Base-by-base conservation (phyloP, 2,888 invertebrate genomes). In the Diaphora mendica region DNA sequence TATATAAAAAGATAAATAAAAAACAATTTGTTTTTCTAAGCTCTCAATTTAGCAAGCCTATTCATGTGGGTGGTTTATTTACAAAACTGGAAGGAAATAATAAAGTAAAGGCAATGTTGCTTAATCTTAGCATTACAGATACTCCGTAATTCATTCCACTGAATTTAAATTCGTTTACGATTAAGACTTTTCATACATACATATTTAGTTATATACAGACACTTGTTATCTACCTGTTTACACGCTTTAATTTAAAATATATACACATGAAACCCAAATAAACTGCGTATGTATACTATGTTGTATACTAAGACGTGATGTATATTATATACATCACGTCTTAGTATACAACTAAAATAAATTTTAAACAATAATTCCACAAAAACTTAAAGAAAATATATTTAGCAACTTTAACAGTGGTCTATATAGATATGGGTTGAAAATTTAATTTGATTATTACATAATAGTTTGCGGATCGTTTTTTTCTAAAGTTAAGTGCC, bases 1-100 rank as follows among this genome's bases (percentile, higher is more conserved):
- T 55, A n/a, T 48, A 68, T 79, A 79, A 83, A 9, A 39, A 83
- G 74, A 78, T 79, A 76, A 81, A 83, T 83, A 84, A 84, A 85
- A 81, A 79, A 81, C 74, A 85, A 83, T 81, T 83, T 85, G 85
- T 85, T 79, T 81, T 77, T 77, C 76, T 81, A 85, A 83, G 80
- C 77, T 80, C 82, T 84, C 83, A 79, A 82, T 85, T 83, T 78
- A 79, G 76, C 77, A 78, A 77, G 59, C 72, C 79, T 77, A 85
- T 84, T 78, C 76, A 81, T 79, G 80, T 79, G 75, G 81, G 78
- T 75, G 74, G 82, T 84, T 83, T 84, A 83, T 85, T 85, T 83
- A 84, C 80, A 81, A 67, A 81, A 80, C 69, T 77, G 69, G 74
- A 82, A 71, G 77, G 72, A 81, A 85, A 84, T 83, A 82, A 83